phyloP scores from a whole-genome alignment of 1,140 invertebrate species.

The Lasioglossum baleicum region DNA sequence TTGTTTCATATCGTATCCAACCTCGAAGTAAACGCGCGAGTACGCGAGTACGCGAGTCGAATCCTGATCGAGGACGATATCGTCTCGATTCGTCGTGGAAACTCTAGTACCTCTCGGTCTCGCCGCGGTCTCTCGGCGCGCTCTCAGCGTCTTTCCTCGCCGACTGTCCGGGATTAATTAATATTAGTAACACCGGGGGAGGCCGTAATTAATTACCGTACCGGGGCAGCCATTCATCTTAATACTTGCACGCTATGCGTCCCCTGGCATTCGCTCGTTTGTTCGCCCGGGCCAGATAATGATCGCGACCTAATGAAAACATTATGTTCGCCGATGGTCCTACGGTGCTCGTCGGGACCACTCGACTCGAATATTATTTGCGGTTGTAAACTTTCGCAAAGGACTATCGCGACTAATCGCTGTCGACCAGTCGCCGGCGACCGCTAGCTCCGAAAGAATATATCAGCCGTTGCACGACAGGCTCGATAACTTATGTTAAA shows the following conservation, averaged over 20 bases:
- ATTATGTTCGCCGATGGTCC: constrained; percentile 59
- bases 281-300: constrained; percentile 64
- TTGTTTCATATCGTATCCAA: constrained; percentile 31
- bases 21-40: constrained; percentile 1
- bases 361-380: not conserved
- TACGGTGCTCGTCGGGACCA: not conserved
- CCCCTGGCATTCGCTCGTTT: constrained; percentile 62
- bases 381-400: too few species aligned
- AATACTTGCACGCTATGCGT: constrained; percentile 61
- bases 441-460: too few species aligned
- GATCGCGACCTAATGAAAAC: constrained; percentile 70
- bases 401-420: too few species aligned
- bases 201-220: constrained; percentile 69
- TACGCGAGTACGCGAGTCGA: constrained; percentile 15
- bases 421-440: too few species aligned
- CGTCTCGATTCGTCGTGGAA: too few species aligned
- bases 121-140: too few species aligned
- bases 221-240: constrained; percentile 64
- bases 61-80: not conserved
- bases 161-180: constrained; percentile 68
- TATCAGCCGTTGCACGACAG: too few species aligned
- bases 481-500: too few species aligned
- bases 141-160: constrained; percentile 10
- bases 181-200: constrained; percentile 70
- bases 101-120: too few species aligned